These are phyloP conservation scores for Eustalomyia histrio DNA, from an alignment of 2,888 invertebrate genomes.

Conservation along the genomic window DNA sequence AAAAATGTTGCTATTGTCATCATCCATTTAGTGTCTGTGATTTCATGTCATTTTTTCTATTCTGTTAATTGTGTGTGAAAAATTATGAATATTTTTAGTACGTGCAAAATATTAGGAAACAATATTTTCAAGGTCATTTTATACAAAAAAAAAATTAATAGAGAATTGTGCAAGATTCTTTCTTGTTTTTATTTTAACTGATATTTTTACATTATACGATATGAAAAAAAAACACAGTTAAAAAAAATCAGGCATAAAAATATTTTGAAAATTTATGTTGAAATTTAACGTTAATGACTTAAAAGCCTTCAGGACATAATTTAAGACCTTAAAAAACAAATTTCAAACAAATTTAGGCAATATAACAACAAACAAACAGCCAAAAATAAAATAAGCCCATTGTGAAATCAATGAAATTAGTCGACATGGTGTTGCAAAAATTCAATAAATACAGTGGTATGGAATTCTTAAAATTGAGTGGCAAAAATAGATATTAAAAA, in stretches of 20 bases:
- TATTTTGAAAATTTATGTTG: slow-evolving; percentile 78
- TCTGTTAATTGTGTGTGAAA: slow-evolving; percentile 9
- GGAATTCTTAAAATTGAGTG: neutral
- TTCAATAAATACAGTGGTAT: slow-evolving; percentile 41
- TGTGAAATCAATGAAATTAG: slow-evolving; percentile 25
- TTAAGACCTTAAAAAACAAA: slow-evolving; percentile 72
- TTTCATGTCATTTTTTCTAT: neutral
- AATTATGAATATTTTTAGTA: slow-evolving; percentile 49
- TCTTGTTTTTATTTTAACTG: neutral
- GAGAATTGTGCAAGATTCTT: neutral
- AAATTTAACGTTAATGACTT: slow-evolving; percentile 80
- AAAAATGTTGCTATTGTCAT: neutral
- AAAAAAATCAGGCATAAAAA: slow-evolving; percentile 58
- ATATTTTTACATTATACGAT: slow-evolving; percentile 37
- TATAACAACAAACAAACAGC: slow-evolving; percentile 13
- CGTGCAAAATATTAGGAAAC: slow-evolving; percentile 60
- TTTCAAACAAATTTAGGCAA: slow-evolving; percentile 63
- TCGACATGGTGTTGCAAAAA: slow-evolving; percentile 31
- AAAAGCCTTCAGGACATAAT: slow-evolving; percentile 79
- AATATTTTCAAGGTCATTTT: slow-evolving; percentile 64
- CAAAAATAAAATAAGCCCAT: neutral
- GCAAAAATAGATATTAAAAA: no score
- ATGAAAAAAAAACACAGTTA: slow-evolving; percentile 70
- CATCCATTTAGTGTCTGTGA: neutral
- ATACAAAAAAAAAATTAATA: slow-evolving; percentile 41